Conservation (phyloP, 2,113 vertebrate species). For the Phylloscopus trochiloides region DNA sequence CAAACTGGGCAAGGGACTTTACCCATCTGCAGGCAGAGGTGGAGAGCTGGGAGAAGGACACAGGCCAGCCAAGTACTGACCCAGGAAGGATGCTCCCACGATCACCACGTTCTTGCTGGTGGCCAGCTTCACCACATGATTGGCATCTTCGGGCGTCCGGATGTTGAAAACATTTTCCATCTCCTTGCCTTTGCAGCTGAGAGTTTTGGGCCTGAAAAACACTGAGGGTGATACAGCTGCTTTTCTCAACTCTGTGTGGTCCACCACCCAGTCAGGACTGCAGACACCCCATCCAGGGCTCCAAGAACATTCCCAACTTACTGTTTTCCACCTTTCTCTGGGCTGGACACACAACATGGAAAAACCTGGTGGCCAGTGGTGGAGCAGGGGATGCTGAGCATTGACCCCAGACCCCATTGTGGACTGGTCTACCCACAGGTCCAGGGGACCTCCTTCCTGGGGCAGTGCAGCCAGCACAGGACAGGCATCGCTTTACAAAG, state of each 20-base stretch:
- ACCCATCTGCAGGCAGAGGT: background rate
- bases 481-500: background rate
- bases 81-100: slow-evolving; percentile 93
- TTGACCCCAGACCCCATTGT: rapidly evolving
- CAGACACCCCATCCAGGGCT: background rate
- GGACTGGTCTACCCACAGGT: rapidly evolving
- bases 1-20: background rate
- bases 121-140: slow-evolving; percentile 87
- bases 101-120: slow-evolving; percentile 91
- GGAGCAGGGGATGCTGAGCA: background rate
- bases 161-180: slow-evolving; percentile 91
- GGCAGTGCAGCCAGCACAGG: rapidly evolving
- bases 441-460: background rate
- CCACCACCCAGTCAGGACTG: background rate
- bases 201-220: slow-evolving; percentile 83
- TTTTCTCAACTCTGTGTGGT: background rate
- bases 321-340: background rate
- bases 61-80: slow-evolving; percentile 52
- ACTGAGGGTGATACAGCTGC: background rate
- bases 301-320: background rate
- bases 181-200: slow-evolving; percentile 93
- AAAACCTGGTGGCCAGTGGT: background rate
- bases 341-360: background rate
- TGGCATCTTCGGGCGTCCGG: slow-evolving; percentile 90
- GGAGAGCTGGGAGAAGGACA: rapidly evolving